A percentile compares a stretch with the other conserved stretches of the same genome.
phyloP scores from a whole-genome alignment of 2,888 invertebrate species.

The Blera fallax region DNA sequence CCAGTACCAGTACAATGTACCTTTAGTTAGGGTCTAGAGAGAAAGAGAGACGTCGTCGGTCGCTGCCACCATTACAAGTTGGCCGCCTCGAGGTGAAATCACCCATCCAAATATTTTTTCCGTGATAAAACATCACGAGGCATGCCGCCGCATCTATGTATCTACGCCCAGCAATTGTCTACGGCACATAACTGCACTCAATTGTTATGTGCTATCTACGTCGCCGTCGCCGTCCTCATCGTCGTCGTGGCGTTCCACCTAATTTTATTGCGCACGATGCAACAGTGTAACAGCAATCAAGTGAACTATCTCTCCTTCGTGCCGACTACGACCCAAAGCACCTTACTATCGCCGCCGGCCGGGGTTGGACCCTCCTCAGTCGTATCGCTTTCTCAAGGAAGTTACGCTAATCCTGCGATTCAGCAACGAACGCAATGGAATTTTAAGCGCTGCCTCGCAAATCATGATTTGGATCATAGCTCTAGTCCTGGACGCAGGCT shows the following conservation, averaged over 20 bases:
- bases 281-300: conserved; percentile 49
- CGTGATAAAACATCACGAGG: conserved; percentile 43
- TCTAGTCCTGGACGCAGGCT: background rate
- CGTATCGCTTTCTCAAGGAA: conserved; percentile 50
- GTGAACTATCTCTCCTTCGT: conserved; percentile 44
- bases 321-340: conserved; percentile 47
- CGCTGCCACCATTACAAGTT: background rate
- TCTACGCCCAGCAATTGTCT: conserved; percentile 67
- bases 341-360: conserved; percentile 21
- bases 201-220: conserved; percentile 47
- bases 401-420: background rate
- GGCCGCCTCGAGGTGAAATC: conserved; percentile 47
- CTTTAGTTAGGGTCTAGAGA: background rate
- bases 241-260: conserved; percentile 43
- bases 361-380: conserved; percentile 6
- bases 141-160: conserved; percentile 19
- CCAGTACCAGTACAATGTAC: background rate
- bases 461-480: conserved; percentile 38
- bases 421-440: background rate
- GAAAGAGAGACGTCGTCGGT: background rate
- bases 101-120: conserved; percentile 60
- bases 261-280: conserved; percentile 51
- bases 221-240: conserved; percentile 12
- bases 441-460: conserved; percentile 2
- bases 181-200: conserved; percentile 57